Percentiles rank a stretch among this genome's conserved stretches.
Evolutionary conservation across 2,113 vertebrate genomes (phyloP).

Genomic region (Misgurnus anguillicaudatus): DNA sequence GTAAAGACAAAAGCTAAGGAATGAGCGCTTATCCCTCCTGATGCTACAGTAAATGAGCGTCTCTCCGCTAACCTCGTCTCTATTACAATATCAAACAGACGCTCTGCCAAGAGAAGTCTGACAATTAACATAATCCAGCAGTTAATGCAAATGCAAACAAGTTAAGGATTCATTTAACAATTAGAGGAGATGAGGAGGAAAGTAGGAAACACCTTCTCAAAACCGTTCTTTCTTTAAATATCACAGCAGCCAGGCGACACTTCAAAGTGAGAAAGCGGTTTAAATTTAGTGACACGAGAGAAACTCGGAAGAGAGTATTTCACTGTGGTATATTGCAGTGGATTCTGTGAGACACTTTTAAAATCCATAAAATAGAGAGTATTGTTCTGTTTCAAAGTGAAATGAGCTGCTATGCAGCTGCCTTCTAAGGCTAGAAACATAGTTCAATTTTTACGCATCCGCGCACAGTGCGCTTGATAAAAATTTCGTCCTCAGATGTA

Average conservation of each 20-base stretch:
- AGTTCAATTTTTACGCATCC: no score
- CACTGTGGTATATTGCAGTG: no score
- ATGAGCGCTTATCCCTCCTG: slow-evolving; percentile 20
- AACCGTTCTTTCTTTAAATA: neutral
- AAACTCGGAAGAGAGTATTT: no score
- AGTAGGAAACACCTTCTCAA: slow-evolving; percentile 8
- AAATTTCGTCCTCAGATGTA: no score
- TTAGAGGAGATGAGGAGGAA: slow-evolving; percentile 34
- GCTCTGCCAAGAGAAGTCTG: slow-evolving; percentile 16
- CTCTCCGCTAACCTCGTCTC: slow-evolving; percentile 39
- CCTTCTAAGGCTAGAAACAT: no score
- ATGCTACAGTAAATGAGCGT: slow-evolving; percentile 34
- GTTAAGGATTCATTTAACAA: slow-evolving; percentile 56
- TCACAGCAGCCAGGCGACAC: neutral
- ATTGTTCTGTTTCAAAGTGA: no score
- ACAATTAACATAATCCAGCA: slow-evolving; percentile 51
- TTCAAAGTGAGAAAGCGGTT: neutral
- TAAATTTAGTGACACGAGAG: no score
- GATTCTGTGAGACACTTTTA: no score
- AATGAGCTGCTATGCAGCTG: no score
- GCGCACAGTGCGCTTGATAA: no score
- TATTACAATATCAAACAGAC: slow-evolving; percentile 48
- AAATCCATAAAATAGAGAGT: no score
- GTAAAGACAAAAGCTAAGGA: slow-evolving; percentile 21
- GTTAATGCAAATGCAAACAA: slow-evolving; percentile 50